Evolutionary conservation across 35 echinoderm and acorn worm species (phyloP), one percentile per base, ranked within the genome.

Genomic region (Antedon bifida): DNA sequence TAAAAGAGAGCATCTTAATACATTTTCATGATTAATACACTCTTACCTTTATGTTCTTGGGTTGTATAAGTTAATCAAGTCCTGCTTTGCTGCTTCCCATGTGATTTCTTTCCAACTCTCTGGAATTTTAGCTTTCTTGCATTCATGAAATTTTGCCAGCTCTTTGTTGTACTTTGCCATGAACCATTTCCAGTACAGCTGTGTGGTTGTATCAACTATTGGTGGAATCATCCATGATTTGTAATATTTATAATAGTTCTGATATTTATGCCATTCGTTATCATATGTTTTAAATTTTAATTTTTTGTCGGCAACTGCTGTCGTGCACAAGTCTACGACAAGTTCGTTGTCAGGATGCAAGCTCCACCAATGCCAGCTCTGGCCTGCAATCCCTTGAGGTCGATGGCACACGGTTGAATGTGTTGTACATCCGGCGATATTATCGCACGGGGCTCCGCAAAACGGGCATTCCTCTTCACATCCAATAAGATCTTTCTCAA

Each of bases 101-200:
- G 5, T 23, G 26, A 64, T 64, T 23, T 64, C 26, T 64, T 64
- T 64, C 51, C 51, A 64, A 19, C 51, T 26, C 9, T 64, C 51
- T 64, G 51, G 51, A 64, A 64, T 64, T 16, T 64, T 21, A 11
- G 51, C 51, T 64, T 11, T 1, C 51, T 16, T 1, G 23, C 7
- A 64, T 19, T 23, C 51, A 21, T 64, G 26, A 21, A 19, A 64
- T 12, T 64, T 21, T 2, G 51, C 51, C 9, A 64, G 19, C 26
- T 64, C 51, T 23, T 64, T 42, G 38, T 64, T 64, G 51, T 64
- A 64, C 3, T 11, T 64, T 64, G 51, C 51, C 51, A 64, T 64
- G 1, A 86, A 76, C 85, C 85, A 86, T 78, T 86, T 86, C 85
- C 85, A 86, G 75, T 86, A 86, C 39, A 64, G 26, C 26, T 64